Evolutionary conservation across 1,140 invertebrate species (phyloP), one percentile per base, ranked within the genome.

Genomic region (Hydropsyche tenuis): DNA sequence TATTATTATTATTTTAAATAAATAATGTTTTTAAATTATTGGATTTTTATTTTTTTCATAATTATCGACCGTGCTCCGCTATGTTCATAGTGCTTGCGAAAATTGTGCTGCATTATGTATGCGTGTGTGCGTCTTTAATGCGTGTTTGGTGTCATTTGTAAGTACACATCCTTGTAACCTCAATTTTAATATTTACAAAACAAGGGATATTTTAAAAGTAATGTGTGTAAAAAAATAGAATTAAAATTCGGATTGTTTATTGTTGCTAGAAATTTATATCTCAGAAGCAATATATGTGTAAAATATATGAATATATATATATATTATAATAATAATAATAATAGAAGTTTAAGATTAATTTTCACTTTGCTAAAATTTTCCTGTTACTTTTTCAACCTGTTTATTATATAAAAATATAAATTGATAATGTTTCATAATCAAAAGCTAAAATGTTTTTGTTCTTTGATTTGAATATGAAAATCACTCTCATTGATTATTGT

Each of bases 211-310:
- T 48, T 68, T 22, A 68, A 22, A 68, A 42, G 27, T 48, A 68
- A 25, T 7, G 22, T 48, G 16, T 48, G 16, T 48, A 48, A 6
- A 48, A n/a, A 37, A 12, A 3, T 64, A 64, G 27, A 9, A 60
- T 1, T n/a, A 4, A 64, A 68, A 46, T 43, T 68, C 42, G 65
- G 45, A 48, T 68, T 27, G 42, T 68, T 68, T 68, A 68, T 48
- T 48, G 65, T 68, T 68, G 65, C 65, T 68, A 68, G 65, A 68
- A 48, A 46, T 45, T 48, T 68, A 68, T 68, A 68, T 68, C 65
- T 48, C 43, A 48, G 23, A 68, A 68, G 65, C 65, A 65, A 65
- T 65, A 65, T 63, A 37, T 37, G 30, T 37, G 30, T 37, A 37
- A 37, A 4, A 37, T 37, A 37, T n/a, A n/a, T n/a, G n/a, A n/a